Percentiles rank a stretch among this genome's conserved stretches.
These are phyloP conservation scores for Macrophya annulata DNA, from an alignment of 2,888 invertebrate genomes.

Conservation along the genomic window DNA sequence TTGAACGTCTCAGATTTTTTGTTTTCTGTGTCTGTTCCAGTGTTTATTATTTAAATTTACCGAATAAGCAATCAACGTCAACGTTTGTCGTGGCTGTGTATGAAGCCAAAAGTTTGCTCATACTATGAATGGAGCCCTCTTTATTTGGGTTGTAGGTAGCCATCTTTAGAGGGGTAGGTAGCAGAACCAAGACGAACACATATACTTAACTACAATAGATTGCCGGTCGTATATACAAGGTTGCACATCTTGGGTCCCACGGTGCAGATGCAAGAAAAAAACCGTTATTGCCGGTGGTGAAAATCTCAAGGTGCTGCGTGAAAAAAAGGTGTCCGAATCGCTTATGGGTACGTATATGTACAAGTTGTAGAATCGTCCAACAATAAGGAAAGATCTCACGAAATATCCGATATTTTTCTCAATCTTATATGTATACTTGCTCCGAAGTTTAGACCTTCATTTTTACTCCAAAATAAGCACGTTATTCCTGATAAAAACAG, in stretches of 20 bases:
- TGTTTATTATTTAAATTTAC: background rate
- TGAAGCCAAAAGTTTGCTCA: slow-evolving; percentile 19
- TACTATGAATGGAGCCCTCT: slow-evolving; percentile 1
- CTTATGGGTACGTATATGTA: background rate
- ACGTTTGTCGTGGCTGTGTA: background rate
- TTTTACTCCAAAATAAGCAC: no score
- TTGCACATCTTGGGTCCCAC: slow-evolving; percentile 39
- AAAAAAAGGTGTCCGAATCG: background rate
- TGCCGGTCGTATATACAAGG: background rate
- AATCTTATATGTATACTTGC: no score
- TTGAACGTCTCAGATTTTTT: background rate
- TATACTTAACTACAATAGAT: slow-evolving; percentile 46
- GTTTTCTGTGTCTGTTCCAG: background rate
- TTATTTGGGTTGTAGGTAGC: slow-evolving; percentile 14
- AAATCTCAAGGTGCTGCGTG: slow-evolving; percentile 9
- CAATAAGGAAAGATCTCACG: background rate
- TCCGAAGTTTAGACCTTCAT: no score
- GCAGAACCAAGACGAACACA: slow-evolving; percentile 30
- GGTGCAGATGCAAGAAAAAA: slow-evolving; percentile 39
- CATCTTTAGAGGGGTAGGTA: slow-evolving; percentile 32
- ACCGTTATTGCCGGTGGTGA: slow-evolving; percentile 31
- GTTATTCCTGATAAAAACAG: no score
- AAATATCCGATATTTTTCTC: background rate
- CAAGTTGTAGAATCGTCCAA: no score
- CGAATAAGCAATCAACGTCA: background rate